phyloP scores from a whole-genome alignment of 2,888 invertebrate genomes.

The Tenthredo scrophulariae region DNA sequence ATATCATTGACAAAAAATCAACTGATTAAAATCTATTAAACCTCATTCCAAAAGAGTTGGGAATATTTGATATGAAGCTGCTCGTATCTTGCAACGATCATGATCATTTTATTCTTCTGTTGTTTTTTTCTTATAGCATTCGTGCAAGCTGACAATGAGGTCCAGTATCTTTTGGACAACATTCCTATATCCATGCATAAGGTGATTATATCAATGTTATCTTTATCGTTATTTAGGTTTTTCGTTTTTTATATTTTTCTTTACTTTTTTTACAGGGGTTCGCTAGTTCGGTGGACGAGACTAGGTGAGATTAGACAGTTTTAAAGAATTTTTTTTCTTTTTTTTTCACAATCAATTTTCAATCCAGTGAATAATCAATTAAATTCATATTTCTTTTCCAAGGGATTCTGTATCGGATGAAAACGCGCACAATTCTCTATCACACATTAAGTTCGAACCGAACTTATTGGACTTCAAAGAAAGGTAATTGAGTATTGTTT shows the following conservation, averaged over 20 bases:
- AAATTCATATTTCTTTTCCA: conserved; percentile 55
- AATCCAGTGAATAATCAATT: background rate
- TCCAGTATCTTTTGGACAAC: conserved; percentile 85
- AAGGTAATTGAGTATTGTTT: conserved; percentile 78
- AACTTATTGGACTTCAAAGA: conserved; percentile 85
- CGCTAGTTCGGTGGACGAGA: conserved; percentile 71
- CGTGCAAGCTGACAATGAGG: conserved; percentile 85
- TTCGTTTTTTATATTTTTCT: conserved; percentile 54
- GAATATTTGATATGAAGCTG: background rate
- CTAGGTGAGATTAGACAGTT: conserved; percentile 69
- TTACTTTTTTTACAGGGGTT: conserved; percentile 70
- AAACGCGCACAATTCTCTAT: conserved; percentile 74
- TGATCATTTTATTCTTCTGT: conserved; percentile 48
- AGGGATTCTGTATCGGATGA: conserved; percentile 70
- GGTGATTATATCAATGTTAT: conserved; percentile 70
- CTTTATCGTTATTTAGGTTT: conserved; percentile 61
- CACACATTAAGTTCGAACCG: conserved; percentile 83
- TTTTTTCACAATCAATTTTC: background rate
- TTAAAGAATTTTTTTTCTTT: background rate
- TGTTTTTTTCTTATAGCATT: conserved; percentile 81
- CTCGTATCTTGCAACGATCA: background rate
- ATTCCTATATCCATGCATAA: conserved; percentile 81
- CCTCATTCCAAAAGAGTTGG: background rate
- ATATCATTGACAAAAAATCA: background rate
- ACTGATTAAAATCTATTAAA: background rate